Conservation (phyloP, 2,113 vertebrate genomes). For the Notarius quadriscutis region DNA sequence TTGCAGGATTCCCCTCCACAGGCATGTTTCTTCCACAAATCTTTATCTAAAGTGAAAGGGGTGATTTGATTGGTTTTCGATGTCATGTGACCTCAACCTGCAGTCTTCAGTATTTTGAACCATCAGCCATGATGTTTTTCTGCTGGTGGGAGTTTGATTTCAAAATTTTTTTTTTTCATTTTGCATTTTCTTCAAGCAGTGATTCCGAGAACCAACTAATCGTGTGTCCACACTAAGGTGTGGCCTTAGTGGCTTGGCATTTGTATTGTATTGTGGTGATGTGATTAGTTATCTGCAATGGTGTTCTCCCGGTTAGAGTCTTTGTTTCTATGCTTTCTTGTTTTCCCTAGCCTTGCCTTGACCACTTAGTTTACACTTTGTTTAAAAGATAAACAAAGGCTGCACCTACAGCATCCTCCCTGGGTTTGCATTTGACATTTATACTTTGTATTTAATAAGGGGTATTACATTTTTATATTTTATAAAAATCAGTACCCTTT, state of each 20-base stretch:
- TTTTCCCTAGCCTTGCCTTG: not conserved
- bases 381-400: not conserved
- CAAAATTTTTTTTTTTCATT: too few relatives aligned
- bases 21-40: too few relatives aligned
- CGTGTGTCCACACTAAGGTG: too few relatives aligned
- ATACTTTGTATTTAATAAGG: not conserved
- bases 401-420: not conserved
- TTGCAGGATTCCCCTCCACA: too few relatives aligned
- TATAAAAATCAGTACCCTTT: not conserved
- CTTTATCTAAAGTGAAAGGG: too few relatives aligned
- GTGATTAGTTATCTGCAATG: not conserved
- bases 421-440: not conserved
- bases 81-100: too few relatives aligned
- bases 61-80: too few relatives aligned
- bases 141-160: too few relatives aligned
- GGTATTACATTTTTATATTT: not conserved
- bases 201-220: too few relatives aligned
- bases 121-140: too few relatives aligned
- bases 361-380: not conserved
- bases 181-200: too few relatives aligned
- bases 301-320: not conserved
- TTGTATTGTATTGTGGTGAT: not conserved
- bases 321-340: not conserved
- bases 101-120: too few relatives aligned
- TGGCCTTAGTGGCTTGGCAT: not conserved